Percentiles rank a stretch among this genome's conserved stretches.
Evolutionary conservation across 1,140 invertebrate species (phyloP).

Genomic region (Drosophila sucinea): DNA sequence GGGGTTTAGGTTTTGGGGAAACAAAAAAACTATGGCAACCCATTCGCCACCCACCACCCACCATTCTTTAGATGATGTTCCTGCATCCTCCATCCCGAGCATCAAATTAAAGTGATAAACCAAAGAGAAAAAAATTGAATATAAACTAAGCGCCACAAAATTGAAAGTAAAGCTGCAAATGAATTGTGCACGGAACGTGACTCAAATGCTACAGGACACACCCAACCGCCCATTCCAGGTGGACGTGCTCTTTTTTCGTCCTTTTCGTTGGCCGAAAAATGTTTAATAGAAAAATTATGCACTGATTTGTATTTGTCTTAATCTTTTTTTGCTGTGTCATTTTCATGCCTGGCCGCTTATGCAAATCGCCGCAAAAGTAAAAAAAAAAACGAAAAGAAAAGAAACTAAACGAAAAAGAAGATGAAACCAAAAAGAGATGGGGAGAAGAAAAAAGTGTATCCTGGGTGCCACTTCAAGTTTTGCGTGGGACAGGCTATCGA

Average conservation of each 20-base stretch:
- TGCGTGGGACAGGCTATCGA: constrained; percentile 56
- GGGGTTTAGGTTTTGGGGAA: neutral
- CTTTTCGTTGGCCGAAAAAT: constrained; percentile 35
- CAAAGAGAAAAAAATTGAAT: constrained; percentile 60
- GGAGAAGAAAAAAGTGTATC: constrained; percentile 45
- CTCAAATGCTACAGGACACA: constrained; percentile 25
- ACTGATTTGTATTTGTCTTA: constrained; percentile 79
- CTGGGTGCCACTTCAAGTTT: constrained; percentile 19
- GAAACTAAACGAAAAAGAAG: constrained; percentile 12
- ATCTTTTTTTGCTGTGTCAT: constrained; percentile 64
- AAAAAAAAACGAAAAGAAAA: constrained; percentile 3
- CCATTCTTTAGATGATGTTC: neutral
- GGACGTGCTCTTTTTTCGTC: constrained; percentile 24
- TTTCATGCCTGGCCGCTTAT: constrained; percentile 72
- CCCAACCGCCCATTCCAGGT: constrained; percentile 23
- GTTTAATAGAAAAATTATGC: constrained; percentile 81
- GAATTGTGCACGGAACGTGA: constrained; percentile 69
- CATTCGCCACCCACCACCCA: neutral
- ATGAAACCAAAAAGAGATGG: constrained; percentile 50
- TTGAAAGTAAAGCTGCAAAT: constrained; percentile 70
- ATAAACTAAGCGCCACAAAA: constrained; percentile 67
- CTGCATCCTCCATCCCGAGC: constrained; percentile 33
- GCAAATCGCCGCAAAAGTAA: constrained; percentile 53
- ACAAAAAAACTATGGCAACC: constrained; percentile 33
- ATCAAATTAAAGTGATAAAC: constrained; percentile 65